These are phyloP conservation scores for Pseudochirops cupreus DNA, from an alignment of 2,797 vertebrate species.

Conservation along the genomic window DNA sequence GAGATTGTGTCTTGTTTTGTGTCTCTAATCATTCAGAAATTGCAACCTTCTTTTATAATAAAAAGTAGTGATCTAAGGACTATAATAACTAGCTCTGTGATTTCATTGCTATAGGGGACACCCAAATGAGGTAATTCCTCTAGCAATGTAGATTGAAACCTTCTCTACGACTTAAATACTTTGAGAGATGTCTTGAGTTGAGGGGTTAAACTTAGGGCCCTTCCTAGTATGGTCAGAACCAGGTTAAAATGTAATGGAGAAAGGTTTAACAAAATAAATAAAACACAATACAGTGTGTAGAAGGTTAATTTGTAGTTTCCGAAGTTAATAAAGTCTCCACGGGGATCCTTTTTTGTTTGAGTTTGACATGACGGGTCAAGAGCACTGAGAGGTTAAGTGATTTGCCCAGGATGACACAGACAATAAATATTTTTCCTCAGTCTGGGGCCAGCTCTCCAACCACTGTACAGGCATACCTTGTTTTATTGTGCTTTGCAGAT, in stretches of 20 bases:
- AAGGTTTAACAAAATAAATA: not conserved
- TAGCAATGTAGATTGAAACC: not conserved
- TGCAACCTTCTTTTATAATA: not conserved
- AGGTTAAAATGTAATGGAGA: not conserved
- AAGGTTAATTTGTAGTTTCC: not conserved
- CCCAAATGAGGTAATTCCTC: not conserved
- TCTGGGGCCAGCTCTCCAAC: not conserved
- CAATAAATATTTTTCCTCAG: not conserved
- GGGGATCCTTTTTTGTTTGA: not conserved
- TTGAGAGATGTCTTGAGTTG: not conserved
- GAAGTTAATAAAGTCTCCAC: not conserved
- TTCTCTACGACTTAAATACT: not conserved
- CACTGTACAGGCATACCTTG: not conserved
- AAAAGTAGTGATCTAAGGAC: not conserved
- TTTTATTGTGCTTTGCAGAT: not conserved
- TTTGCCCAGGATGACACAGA: not conserved
- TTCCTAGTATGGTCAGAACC: not conserved
- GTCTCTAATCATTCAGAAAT: not conserved
- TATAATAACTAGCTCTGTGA: not conserved
- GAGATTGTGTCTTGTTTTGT: not conserved
- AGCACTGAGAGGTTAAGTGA: not conserved
- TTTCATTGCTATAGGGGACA: not conserved
- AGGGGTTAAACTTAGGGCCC: not conserved
- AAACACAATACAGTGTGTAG: not conserved
- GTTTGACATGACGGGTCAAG: not conserved